Conservation (phyloP, 2,113 vertebrate species). For the Chelonoidis abingdonii region DNA sequence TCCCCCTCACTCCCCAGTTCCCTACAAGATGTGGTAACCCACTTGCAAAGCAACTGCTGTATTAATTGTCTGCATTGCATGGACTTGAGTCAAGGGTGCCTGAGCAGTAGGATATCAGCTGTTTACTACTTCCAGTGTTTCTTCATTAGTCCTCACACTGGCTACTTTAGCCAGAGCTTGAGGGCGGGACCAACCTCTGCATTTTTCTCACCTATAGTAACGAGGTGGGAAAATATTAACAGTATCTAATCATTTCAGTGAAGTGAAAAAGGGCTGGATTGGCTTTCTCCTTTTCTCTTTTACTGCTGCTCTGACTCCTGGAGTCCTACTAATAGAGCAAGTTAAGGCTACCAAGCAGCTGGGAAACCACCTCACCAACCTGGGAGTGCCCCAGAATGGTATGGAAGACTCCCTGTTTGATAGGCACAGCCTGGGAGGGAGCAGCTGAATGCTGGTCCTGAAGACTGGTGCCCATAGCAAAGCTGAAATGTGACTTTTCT, state of each 20-base stretch:
- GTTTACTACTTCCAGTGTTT: background rate
- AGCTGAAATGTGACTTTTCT: background rate
- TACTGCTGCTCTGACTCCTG: background rate
- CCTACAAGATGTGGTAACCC: too few species aligned
- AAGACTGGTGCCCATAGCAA: too few species aligned
- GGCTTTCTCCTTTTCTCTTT: too few species aligned
- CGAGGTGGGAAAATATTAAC: background rate
- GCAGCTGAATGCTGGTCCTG: too few species aligned
- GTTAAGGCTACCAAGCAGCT: constrained; percentile 62
- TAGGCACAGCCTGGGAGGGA: constrained; percentile 28
- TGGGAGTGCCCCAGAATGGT: background rate
- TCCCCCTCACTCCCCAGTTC: too few species aligned
- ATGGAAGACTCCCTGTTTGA: constrained; percentile 75
- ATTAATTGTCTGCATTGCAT: too few species aligned
- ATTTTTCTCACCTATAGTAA: too few species aligned
- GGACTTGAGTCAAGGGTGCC: too few species aligned
- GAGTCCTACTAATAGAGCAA: constrained; percentile 58
- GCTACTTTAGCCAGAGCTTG: background rate
- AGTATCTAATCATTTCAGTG: background rate
- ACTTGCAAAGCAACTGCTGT: too few species aligned
- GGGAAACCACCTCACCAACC: constrained; percentile 50
- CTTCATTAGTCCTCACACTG: background rate
- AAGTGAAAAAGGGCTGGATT: background rate
- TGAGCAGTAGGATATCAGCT: background rate
- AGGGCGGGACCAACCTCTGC: too few species aligned